phyloP scores from a whole-genome alignment of 2,113 vertebrate genomes.

The Atractosteus spatula region DNA sequence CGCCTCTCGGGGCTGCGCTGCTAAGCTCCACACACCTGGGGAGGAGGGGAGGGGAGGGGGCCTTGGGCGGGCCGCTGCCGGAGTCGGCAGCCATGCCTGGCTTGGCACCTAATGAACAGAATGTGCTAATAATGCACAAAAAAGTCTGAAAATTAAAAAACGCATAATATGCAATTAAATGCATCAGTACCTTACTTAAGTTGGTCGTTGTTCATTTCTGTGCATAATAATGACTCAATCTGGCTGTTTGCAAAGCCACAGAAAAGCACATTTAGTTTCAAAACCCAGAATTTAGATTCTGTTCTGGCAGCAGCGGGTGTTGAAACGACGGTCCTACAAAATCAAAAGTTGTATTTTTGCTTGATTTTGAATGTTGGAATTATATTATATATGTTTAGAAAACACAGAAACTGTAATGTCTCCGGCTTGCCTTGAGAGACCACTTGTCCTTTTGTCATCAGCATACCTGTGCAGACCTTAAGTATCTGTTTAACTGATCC shows the following conservation, averaged over 20 bases:
- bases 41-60: neutral
- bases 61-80: neutral
- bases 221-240: slow-evolving; percentile 18
- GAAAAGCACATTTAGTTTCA: too few relatives aligned
- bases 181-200: slow-evolving; percentile 34
- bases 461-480: too few relatives aligned
- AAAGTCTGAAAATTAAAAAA: slow-evolving; percentile 34
- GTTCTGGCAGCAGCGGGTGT: too few relatives aligned
- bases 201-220: slow-evolving; percentile 29
- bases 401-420: neutral
- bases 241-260: slow-evolving; percentile 7
- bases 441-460: too few relatives aligned
- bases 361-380: neutral
- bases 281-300: too few relatives aligned
- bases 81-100: slow-evolving; percentile 29
- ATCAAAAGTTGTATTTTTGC: neutral
- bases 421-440: neutral
- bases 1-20: slow-evolving; percentile 1
- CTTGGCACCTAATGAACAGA: slow-evolving; percentile 34
- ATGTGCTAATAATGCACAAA: slow-evolving; percentile 33
- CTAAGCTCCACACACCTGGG: slow-evolving; percentile 9
- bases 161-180: slow-evolving; percentile 40
- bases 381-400: neutral
- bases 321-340: neutral
- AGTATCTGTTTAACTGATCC: too few relatives aligned